These are phyloP conservation scores for Brachionus manjavacas DNA, from an alignment of 1,140 invertebrate genomes.

Conservation along the genomic window DNA sequence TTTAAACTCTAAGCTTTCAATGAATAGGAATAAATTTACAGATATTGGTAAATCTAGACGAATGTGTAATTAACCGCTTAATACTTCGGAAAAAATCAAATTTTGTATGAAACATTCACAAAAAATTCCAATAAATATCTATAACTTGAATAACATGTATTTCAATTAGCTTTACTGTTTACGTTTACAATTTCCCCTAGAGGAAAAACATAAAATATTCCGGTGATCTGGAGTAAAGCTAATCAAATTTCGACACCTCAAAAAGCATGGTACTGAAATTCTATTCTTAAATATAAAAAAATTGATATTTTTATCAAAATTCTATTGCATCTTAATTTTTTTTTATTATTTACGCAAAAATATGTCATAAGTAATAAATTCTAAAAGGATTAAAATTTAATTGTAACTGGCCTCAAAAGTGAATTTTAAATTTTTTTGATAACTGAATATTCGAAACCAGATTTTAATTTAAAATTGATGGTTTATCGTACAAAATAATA, in stretches of 20 bases:
- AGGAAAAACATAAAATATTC: neutral
- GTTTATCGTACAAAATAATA: neutral
- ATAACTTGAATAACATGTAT: neutral
- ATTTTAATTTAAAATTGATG: neutral
- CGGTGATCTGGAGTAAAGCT: neutral
- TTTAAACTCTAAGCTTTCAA: too few species aligned
- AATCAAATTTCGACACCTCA: neutral
- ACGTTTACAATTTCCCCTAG: neutral
- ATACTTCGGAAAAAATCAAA: neutral
- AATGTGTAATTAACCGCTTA: neutral
- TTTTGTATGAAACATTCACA: neutral
- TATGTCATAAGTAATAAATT: neutral
- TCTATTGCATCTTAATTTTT: neutral
- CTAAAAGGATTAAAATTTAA: neutral
- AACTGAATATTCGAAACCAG: neutral
- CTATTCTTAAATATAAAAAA: neutral
- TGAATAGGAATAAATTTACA: too few species aligned
- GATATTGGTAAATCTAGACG: too few species aligned
- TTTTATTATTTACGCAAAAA: neutral
- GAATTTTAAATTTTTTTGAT: neutral
- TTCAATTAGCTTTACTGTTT: neutral
- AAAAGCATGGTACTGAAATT: neutral
- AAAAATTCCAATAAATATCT: neutral
- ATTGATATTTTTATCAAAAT: too few species aligned
- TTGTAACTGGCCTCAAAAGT: neutral